These are phyloP conservation scores for Saxidomus purpurata DNA, from an alignment of 1,140 invertebrate genomes.

Conservation along the genomic window DNA sequence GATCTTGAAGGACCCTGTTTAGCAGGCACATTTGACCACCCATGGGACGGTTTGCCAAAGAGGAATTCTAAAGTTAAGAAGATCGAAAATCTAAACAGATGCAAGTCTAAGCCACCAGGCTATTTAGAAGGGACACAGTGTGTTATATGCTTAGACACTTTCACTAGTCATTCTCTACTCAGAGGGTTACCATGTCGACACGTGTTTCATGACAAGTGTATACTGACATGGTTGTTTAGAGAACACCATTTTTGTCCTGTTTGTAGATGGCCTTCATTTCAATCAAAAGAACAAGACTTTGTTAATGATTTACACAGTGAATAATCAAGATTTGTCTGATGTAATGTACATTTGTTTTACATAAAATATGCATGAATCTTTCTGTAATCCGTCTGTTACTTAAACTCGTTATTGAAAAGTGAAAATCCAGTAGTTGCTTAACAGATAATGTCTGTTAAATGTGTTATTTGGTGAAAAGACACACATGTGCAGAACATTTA, in stretches of 20 bases:
- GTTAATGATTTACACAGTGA: constrained; percentile 29
- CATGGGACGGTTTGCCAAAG: constrained; percentile 51
- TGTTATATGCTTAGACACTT: constrained; percentile 88
- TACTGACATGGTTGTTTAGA: constrained; percentile 87
- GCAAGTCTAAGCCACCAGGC: constrained; percentile 64
- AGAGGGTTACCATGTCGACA: constrained; percentile 89
- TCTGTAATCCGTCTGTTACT: too few species aligned
- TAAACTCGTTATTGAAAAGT: too few species aligned
- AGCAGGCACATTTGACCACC: not conserved
- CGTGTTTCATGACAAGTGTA: constrained; percentile 88
- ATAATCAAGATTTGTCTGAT: not conserved
- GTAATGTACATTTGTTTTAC: too few species aligned
- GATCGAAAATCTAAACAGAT: constrained; percentile 34
- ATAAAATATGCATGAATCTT: too few species aligned
- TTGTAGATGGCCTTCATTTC: constrained; percentile 88
- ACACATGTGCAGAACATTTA: too few species aligned
- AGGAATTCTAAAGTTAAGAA: not conserved
- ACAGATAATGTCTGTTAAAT: too few species aligned
- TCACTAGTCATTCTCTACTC: constrained; percentile 82
- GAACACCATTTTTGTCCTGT: constrained; percentile 88
- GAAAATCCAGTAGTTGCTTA: too few species aligned
- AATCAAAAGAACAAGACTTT: constrained; percentile 74
- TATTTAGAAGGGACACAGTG: constrained; percentile 85
- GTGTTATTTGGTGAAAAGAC: too few species aligned
- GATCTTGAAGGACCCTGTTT: not conserved